A percentile compares a stretch with the other conserved stretches of the same genome.
Evolutionary conservation across 1,140 invertebrate genomes (phyloP).

Genomic region (Platorchestia sp.): DNA sequence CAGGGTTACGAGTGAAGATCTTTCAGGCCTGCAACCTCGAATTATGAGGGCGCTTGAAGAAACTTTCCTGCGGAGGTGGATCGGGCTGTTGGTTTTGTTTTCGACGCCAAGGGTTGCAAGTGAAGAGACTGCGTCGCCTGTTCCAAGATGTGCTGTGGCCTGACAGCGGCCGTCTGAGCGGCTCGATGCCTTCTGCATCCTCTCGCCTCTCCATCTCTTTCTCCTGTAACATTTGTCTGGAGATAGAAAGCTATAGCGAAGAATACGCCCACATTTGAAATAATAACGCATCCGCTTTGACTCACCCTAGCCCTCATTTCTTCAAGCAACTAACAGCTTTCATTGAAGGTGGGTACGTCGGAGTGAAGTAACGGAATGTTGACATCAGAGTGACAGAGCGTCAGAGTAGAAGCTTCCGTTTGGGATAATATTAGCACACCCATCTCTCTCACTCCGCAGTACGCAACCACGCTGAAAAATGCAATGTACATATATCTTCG

Average conservation of each 20-base stretch:
- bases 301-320: background rate
- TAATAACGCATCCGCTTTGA: background rate
- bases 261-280: background rate
- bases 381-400: no score
- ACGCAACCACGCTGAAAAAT: no score
- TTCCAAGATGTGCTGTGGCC: conserved; percentile 16
- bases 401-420: no score
- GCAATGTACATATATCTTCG: no score
- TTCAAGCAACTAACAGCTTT: background rate
- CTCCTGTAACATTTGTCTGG: background rate
- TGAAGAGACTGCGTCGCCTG: background rate
- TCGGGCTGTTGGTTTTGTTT: no score
- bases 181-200: background rate
- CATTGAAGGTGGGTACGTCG: no score
- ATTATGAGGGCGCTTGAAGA: background rate
- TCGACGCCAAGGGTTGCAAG: background rate
- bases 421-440: no score
- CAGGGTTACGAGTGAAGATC: background rate
- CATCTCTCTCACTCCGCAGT: no score
- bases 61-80: background rate
- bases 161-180: background rate
- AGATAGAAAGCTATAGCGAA: background rate
- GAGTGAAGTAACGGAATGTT: no score
- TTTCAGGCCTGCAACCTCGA: background rate
- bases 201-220: background rate